phyloP scores from a whole-genome alignment of 2,113 vertebrate species.

The Percina caprodes region DNA sequence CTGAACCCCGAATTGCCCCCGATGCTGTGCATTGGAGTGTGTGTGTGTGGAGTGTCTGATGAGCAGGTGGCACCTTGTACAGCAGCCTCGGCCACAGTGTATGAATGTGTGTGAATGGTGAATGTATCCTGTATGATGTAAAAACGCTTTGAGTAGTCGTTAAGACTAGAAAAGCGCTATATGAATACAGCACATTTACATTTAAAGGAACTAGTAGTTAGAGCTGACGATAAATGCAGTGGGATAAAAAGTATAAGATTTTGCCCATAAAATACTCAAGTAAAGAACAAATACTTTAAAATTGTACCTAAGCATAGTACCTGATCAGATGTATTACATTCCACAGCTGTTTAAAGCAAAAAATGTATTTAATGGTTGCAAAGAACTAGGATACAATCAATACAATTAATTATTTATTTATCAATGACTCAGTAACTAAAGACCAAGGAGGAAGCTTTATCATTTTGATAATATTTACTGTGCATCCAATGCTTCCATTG shows the following conservation, averaged over 20 bases:
- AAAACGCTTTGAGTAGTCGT: no score
- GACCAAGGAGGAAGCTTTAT: background rate
- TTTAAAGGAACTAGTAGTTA: background rate
- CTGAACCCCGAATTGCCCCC: no score
- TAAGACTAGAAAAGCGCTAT: no score
- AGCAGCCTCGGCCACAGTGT: no score
- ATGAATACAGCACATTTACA: no score
- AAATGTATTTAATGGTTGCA: background rate
- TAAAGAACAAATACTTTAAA: background rate
- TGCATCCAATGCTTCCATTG: background rate
- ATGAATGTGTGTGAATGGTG: no score
- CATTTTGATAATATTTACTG: background rate
- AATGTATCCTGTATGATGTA: no score
- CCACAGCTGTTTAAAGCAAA: background rate
- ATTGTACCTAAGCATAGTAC: background rate
- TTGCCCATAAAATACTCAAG: background rate
- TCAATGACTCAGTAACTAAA: background rate
- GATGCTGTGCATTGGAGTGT: no score
- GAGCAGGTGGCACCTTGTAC: no score
- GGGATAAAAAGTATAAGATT: background rate
- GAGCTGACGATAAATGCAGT: background rate
- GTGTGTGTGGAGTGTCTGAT: no score
- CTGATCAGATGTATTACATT: background rate
- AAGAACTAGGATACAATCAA: background rate
- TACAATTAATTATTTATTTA: background rate